Percentiles rank a stretch among this genome's conserved stretches.
Evolutionary conservation across 1,140 invertebrate genomes (phyloP).

Genomic region (Calliopsis andreniformis): DNA sequence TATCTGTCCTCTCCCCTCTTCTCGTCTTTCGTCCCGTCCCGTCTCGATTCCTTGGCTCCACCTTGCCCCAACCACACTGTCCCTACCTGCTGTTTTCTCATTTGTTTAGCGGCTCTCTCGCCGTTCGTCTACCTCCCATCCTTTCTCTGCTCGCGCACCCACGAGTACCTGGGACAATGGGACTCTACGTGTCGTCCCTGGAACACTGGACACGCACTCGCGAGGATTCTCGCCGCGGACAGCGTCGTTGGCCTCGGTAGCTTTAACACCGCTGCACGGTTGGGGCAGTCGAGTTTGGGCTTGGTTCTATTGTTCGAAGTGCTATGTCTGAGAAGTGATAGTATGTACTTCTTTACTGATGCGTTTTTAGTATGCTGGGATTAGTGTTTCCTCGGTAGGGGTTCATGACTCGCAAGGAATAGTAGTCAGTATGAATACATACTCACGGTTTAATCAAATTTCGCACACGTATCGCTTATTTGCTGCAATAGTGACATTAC

Average conservation of each 20-base stretch:
- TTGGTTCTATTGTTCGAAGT: too few species aligned
- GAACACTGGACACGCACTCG: background rate
- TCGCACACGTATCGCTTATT: too few species aligned
- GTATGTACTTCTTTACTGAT: too few species aligned
- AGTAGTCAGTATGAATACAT: too few species aligned
- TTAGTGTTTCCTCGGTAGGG: too few species aligned
- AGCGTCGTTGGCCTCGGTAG: background rate
- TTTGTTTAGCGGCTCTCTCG: slow-evolving; percentile 46
- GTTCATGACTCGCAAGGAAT: too few species aligned
- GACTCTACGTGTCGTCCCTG: slow-evolving; percentile 9
- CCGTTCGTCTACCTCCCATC: background rate
- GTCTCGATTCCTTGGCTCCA: background rate
- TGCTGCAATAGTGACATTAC: too few species aligned
- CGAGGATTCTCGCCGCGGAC: background rate
- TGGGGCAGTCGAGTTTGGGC: too few species aligned
- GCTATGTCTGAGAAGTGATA: too few species aligned
- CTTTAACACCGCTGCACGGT: background rate
- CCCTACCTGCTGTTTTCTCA: slow-evolving; percentile 34
- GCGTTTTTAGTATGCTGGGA: too few species aligned
- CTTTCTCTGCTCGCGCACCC: background rate
- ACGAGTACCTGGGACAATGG: slow-evolving; percentile 42
- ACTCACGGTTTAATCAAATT: too few species aligned
- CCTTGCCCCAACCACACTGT: background rate
- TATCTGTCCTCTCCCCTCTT: background rate
- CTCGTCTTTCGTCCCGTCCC: slow-evolving; percentile 20